A percentile compares a stretch with the other conserved stretches of the same genome.
Evolutionary conservation across 2,797 vertebrate species (phyloP).

Genomic region (Gallinago solitaria): DNA sequence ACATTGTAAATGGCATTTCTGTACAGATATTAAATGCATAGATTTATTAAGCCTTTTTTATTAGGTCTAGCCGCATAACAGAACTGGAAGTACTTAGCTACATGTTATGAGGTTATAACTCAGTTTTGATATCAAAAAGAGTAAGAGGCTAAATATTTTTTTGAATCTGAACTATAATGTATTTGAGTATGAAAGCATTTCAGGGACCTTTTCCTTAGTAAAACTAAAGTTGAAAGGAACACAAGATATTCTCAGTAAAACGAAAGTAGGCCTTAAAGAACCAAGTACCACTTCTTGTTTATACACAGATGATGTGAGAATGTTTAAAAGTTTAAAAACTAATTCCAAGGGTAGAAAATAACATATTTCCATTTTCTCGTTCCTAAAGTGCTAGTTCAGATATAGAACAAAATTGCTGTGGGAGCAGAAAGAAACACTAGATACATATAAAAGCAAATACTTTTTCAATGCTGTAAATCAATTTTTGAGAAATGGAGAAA

Average conservation of each 20-base stretch:
- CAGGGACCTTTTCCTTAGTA: background rate
- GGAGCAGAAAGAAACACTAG: background rate
- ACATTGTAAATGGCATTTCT: background rate
- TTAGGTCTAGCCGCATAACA: background rate
- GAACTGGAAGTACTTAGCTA: background rate
- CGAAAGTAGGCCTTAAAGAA: background rate
- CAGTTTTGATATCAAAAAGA: background rate
- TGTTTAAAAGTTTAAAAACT: background rate
- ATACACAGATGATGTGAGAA: background rate
- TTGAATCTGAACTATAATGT: background rate
- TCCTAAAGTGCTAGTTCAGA: background rate
- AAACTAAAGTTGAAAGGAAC: background rate
- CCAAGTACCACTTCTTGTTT: background rate
- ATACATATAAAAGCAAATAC: background rate
- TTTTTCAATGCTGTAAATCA: background rate
- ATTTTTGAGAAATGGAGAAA: conserved; percentile 9
- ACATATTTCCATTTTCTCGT: background rate
- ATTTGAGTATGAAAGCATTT: background rate
- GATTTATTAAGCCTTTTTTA: background rate
- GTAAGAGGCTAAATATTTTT: background rate
- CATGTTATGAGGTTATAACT: background rate
- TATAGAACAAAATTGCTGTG: background rate
- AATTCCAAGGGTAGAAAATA: background rate
- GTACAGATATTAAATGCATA: background rate
- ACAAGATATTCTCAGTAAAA: background rate